phyloP scores from a whole-genome alignment of 2,113 vertebrate genomes.

The Carassius auratus region DNA sequence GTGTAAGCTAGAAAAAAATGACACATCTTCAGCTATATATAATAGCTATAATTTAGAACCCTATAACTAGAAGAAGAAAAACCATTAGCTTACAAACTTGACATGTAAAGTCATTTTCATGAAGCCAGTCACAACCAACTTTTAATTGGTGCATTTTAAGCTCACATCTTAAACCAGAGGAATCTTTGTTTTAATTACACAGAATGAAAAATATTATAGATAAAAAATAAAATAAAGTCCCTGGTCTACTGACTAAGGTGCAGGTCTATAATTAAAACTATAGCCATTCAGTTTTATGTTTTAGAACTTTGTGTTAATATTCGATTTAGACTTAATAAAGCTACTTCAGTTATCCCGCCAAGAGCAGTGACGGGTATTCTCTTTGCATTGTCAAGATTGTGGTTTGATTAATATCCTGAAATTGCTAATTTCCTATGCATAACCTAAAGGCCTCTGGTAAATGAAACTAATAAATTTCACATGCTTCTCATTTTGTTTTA shows the following conservation, averaged over 20 bases:
- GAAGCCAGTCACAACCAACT: neutral
- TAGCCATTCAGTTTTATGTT: neutral
- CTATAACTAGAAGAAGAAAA: neutral
- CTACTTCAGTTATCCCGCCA: neutral
- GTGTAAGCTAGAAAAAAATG: neutral
- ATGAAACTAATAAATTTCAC: neutral
- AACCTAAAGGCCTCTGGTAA: constrained; percentile 16
- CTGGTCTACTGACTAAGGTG: neutral
- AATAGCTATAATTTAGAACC: neutral
- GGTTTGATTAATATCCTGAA: constrained; percentile 1
- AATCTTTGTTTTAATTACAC: neutral
- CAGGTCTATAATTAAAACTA: neutral
- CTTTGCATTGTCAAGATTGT: neutral
- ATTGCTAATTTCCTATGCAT: neutral
- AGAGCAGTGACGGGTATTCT: neutral
- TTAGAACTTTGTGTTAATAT: neutral
- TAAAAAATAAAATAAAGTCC: neutral
- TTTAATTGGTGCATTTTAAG: neutral
- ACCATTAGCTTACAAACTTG: neutral
- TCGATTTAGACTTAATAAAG: neutral
- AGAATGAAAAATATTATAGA: neutral
- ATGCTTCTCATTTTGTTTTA: neutral
- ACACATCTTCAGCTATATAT: neutral
- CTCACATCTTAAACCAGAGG: neutral
- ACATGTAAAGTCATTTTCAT: neutral